Base-by-base conservation (phyloP, 2,888 invertebrate genomes). In the Dryocosmus kuriphilus region DNA sequence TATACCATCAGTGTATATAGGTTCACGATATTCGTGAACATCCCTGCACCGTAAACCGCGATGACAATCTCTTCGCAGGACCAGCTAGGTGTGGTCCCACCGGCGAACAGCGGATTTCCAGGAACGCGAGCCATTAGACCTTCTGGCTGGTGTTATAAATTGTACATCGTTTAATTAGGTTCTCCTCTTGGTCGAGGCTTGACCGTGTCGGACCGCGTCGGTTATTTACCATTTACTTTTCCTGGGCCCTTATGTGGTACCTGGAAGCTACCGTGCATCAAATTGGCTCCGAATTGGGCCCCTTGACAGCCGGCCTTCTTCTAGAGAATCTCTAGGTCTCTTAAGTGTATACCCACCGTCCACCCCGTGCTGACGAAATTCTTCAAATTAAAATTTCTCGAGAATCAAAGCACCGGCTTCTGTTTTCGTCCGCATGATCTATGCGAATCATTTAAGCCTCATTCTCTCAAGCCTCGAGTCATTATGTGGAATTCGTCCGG, bases 161-260 rank as follows among this genome's bases (percentile, higher is more conserved):
- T 91, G 90, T 90, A 91, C 91, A 91, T 91, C 91, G 90, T 91
- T 91, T 91, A 91, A 91, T 91, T 91, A 91, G 91, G 90, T 89
- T 86, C 89, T 86, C 87, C 86, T 84, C 86, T 84, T 83, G 79
- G 80, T 80, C 79, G 75, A 82, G 81, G 75, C 77, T 62, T 74
- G 75, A 55, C 75, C 82, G 76, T 73, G 78, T 81, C 84, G 82
- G 80, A 82, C 83, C 85, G 80, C 77, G 79, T 83, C 85, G 80
- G 86, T 87, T 88, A 88, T 89, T 89, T 87, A 86, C 86, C 88
- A 88, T 88, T 89, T 88, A 88, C 85, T 83, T 83, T 76, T 71
- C 81, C 79, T 81, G 80, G 80, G 76, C 84, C 85, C 81, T 82
- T 84, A 81, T 81, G 82, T 73, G 80, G 81, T 85, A 85, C 85